Base-by-base conservation (phyloP, 2,888 invertebrate genomes). In the Rhingia rostrata region DNA sequence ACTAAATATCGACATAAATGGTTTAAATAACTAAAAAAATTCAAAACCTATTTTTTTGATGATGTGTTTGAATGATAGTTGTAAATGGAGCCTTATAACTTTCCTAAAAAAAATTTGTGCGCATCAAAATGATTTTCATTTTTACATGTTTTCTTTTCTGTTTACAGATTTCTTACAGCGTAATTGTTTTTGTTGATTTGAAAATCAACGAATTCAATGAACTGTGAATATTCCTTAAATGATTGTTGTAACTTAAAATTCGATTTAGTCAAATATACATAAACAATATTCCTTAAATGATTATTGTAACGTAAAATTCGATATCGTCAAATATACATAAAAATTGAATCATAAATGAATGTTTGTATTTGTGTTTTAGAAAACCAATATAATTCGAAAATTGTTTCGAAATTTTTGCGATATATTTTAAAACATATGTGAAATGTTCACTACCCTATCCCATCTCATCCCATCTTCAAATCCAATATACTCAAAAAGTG, bases 131-230 rank as follows among this genome's bases (percentile, higher is more conserved):
- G 30, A 49, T n/a, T 30, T 30, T 49, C 9, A 33, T 54, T 64
- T 66, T 73, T 77, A 39, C 39, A 51, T 49, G 37, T 77, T 75
- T 56, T 72, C 37, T 72, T 75, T 70, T 81, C 12, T 61, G 81
- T 69, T 88, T 88, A 75, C 88, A 88, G 88, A 88, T 87, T 87
- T 86, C 74, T 83, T 88, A 78, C 86, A 83, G 86, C 81, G 53
- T 86, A 86, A 86, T 85, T 88, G 87, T 87, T 84, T 87, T 85
- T 88, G 87, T 87, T 84, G 84, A 80, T 74, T 75, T 51, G 37
- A 37, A 81, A 53, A 60, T 41, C 77, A 53, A 14, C 67, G 58
- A 63, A 0, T 49, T 32, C 30, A 5, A 4, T 47, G 22, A 58
- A 33, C 32, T 45, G 43, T 66, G 4, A 32, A 43, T 22, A 22